Evolutionary conservation across 1,140 invertebrate species (phyloP).

Genomic region (Eubasilissa regina): DNA sequence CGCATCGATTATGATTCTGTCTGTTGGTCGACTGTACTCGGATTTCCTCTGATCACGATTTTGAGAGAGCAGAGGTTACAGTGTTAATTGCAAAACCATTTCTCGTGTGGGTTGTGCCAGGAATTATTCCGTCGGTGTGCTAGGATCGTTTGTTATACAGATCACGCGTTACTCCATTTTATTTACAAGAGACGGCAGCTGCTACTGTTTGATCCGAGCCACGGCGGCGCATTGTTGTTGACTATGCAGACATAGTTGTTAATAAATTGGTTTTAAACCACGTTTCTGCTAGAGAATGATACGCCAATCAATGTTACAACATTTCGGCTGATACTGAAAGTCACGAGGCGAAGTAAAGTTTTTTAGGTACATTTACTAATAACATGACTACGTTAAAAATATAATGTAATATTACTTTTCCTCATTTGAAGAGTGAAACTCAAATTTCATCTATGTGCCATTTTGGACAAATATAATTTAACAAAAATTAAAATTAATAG

Average conservation of each 20-base stretch:
- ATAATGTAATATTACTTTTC: too few relatives aligned
- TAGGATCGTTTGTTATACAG: background rate
- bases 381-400: too few relatives aligned
- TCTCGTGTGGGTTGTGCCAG: background rate
- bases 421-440: too few relatives aligned
- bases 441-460: too few relatives aligned
- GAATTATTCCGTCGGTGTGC: background rate
- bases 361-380: background rate
- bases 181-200: background rate
- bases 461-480: too few relatives aligned
- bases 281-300: conserved; percentile 9
- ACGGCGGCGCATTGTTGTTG: conserved; percentile 7
- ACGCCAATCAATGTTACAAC: conserved; percentile 14
- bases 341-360: conserved; percentile 2
- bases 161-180: background rate
- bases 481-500: too few relatives aligned
- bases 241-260: conserved; percentile 7
- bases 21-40: too few relatives aligned
- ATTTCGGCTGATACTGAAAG: background rate
- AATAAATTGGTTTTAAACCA: conserved; percentile 5
- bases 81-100: conserved; percentile 37
- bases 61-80: conserved; percentile 24
- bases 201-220: conserved; percentile 15
- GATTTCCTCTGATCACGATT: conserved; percentile 16
- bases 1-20: too few relatives aligned